Percentiles rank a stretch among this genome's conserved stretches.
Conservation (phyloP, 2,888 invertebrate species). For the Parochlus steinenii region DNA sequence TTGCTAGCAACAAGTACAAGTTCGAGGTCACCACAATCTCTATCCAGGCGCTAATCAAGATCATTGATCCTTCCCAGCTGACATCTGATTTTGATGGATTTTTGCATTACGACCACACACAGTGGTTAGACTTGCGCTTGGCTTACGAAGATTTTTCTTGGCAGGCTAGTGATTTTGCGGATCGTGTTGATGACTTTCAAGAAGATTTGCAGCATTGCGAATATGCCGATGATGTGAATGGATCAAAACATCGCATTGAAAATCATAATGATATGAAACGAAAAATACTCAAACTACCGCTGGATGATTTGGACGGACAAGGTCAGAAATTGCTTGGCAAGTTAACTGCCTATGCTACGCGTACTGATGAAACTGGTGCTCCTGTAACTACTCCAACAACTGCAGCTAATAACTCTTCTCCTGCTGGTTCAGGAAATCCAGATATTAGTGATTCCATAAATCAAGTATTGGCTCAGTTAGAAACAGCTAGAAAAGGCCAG, state of each 20-base stretch:
- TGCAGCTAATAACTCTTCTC: conserved; percentile 8
- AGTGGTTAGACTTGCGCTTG: conserved; percentile 91
- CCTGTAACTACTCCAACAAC: conserved; percentile 14
- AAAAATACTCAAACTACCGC: conserved; percentile 81
- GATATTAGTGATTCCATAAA: conserved; percentile 40
- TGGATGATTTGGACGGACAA: conserved; percentile 83
- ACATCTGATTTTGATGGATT: conserved; percentile 89
- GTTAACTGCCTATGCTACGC: conserved; percentile 19
- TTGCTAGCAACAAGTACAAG: conserved; percentile 96
- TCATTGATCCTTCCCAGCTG: conserved; percentile 83
- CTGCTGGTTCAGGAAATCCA: conserved; percentile 22
- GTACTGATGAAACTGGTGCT: conserved; percentile 14
- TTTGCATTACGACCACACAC: conserved; percentile 86
- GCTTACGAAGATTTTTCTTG: conserved; percentile 91
- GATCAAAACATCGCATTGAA: conserved; percentile 82
- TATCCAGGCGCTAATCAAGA: conserved; percentile 82
- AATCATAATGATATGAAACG: conserved; percentile 88
- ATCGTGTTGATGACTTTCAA: conserved; percentile 81
- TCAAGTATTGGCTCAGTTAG: conserved; percentile 63
- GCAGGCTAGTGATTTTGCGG: conserved; percentile 87
- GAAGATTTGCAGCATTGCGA: conserved; percentile 86
- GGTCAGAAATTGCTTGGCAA: conserved; percentile 46
- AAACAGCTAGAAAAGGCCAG: conserved; percentile 76
- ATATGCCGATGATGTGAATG: conserved; percentile 85
- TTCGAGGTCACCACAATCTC: conserved; percentile 97